These are phyloP conservation scores for Elephas maximus DNA, from an alignment of 2,113 vertebrate genomes.

Conservation along the genomic window DNA sequence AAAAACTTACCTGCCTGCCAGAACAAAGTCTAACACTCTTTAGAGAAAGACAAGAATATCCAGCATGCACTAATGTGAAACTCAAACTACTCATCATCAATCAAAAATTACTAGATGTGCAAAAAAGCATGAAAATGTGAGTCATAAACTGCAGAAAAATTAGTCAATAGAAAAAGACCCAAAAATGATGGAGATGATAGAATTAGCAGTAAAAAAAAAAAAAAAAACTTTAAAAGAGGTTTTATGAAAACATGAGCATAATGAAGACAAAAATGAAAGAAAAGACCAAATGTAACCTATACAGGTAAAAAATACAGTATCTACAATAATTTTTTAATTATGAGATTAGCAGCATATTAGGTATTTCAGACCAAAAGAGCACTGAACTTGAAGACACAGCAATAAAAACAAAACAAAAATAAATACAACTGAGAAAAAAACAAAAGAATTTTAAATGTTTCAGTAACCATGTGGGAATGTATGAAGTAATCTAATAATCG, in stretches of 20 bases:
- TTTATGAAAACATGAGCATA: background rate
- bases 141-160: background rate
- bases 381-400: background rate
- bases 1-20: background rate
- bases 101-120: background rate
- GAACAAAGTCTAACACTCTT: background rate
- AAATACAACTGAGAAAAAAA: background rate
- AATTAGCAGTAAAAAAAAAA: background rate
- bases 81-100: background rate
- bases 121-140: background rate
- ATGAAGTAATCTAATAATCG: background rate
- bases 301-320: background rate
- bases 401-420: background rate
- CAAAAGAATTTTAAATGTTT: background rate
- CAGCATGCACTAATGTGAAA: background rate
- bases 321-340: background rate
- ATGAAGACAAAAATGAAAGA: background rate
- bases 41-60: background rate
- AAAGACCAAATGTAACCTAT: background rate
- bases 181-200: background rate
- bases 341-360: background rate
- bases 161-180: background rate
- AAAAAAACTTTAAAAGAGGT: background rate
- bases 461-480: background rate
- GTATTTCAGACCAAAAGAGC: background rate